Percentiles rank a stretch among this genome's conserved stretches.
These are phyloP conservation scores for Seira sanloemensis DNA, from an alignment of 2,888 invertebrate species.

Conservation along the genomic window DNA sequence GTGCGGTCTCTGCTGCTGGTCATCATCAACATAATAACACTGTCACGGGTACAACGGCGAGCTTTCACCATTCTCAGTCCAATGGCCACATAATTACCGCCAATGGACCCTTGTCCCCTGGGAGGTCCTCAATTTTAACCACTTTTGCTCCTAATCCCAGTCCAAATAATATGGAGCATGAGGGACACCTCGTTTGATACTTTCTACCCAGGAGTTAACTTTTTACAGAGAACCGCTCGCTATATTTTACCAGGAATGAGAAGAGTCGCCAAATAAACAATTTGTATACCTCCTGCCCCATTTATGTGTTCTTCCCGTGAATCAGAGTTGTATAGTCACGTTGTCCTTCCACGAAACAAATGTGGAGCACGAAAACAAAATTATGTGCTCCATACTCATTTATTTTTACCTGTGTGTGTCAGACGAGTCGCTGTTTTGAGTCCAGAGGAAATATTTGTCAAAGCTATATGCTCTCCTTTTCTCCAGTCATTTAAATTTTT, in stretches of 20 bases:
- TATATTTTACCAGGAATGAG: constrained; percentile 13
- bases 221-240: constrained; percentile 3
- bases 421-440: too few species aligned
- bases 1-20: constrained; percentile 23
- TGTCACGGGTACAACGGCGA: constrained; percentile 68
- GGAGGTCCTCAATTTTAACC: constrained; percentile 74
- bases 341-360: too few species aligned
- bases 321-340: not conserved
- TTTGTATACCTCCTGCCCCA: constrained; percentile 16
- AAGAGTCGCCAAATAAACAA: not conserved
- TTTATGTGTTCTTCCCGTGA: constrained; percentile 6
- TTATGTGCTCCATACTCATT: too few species aligned
- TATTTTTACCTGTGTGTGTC: too few species aligned
- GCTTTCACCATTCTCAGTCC: constrained; percentile 77
- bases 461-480: constrained; percentile 7
- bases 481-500: not conserved
- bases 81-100: constrained; percentile 72
- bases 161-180: constrained; percentile 74
- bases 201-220: constrained; percentile 7
- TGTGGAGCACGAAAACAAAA: too few species aligned
- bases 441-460: too few species aligned
- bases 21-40: constrained; percentile 8
- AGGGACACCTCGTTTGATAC: constrained; percentile 75
- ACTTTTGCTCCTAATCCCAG: constrained; percentile 75
- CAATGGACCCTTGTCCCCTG: constrained; percentile 66